phyloP scores from a whole-genome alignment of 2,797 vertebrate species.

The Karalla daura region DNA sequence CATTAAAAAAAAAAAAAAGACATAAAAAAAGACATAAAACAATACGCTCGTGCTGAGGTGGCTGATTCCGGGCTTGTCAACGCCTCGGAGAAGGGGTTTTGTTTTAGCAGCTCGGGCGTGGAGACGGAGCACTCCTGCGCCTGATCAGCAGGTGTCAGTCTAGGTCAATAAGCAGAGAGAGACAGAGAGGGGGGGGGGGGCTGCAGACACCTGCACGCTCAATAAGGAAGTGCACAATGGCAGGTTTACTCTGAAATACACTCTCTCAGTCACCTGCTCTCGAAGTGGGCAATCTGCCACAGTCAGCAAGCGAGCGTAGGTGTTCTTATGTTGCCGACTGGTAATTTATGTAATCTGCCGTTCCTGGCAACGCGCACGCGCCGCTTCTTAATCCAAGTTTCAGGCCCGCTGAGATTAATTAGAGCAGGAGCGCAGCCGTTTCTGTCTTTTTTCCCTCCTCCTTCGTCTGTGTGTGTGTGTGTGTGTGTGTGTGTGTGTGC shows the following conservation, averaged over 20 bases:
- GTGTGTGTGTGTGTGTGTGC: not conserved
- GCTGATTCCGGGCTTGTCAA: not conserved
- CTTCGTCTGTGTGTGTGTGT: not conserved
- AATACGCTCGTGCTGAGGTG: not conserved
- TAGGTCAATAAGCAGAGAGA: not conserved
- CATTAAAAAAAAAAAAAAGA: too few species aligned
- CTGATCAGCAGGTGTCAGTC: conserved; percentile 64
- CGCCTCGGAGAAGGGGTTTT: too few species aligned
- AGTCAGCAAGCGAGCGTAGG: not conserved
- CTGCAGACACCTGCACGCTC: not conserved
- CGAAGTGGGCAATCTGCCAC: not conserved
- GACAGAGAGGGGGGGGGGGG: not conserved
- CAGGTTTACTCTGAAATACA: not conserved
- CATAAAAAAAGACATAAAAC: too few species aligned
- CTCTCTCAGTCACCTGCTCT: not conserved
- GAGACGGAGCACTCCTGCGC: not conserved
- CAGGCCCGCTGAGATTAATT: conserved; percentile 34
- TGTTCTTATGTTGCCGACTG: not conserved
- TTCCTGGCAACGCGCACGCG: not conserved
- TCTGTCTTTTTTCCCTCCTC: too few species aligned
- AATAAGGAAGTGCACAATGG: not conserved
- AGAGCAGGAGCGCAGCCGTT: not conserved
- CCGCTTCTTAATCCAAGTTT: not conserved
- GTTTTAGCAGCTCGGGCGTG: rapidly evolving
- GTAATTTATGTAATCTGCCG: not conserved